Evolutionary conservation across 2,888 invertebrate genomes (phyloP).

Genomic region (Pachycephus smyrnensis): DNA sequence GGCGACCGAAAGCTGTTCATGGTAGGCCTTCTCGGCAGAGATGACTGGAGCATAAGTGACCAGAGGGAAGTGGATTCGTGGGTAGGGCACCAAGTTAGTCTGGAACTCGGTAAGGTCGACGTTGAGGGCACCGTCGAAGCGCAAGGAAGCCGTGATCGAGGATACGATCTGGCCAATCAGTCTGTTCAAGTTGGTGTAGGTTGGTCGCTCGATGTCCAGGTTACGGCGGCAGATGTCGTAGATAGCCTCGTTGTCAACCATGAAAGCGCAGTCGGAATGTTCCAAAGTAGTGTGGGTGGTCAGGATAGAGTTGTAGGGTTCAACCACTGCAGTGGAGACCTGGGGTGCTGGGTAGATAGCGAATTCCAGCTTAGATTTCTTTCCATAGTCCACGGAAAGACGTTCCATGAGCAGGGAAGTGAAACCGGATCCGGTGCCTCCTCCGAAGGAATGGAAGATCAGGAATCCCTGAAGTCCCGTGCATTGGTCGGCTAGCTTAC

Average conservation of each 20-base stretch:
- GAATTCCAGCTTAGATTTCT: constrained; percentile 96
- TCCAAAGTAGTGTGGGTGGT: constrained; percentile 96
- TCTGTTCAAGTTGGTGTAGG: constrained; percentile 96
- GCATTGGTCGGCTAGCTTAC: constrained; percentile 91
- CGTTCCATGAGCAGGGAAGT: constrained; percentile 96
- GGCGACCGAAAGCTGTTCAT: constrained; percentile 90
- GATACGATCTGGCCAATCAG: constrained; percentile 96
- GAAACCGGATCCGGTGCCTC: constrained; percentile 95
- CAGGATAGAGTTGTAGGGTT: constrained; percentile 97
- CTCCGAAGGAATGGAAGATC: constrained; percentile 96
- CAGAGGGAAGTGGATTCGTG: constrained; percentile 95
- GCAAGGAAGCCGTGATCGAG: constrained; percentile 91
- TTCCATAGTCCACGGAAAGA: constrained; percentile 95
- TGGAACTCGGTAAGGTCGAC: constrained; percentile 96
- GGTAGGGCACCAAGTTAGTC: constrained; percentile 95
- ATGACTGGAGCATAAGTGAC: constrained; percentile 93
- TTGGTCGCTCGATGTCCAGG: constrained; percentile 94
- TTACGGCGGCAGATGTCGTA: constrained; percentile 95
- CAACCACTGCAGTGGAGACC: constrained; percentile 92
- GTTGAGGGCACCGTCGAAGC: constrained; percentile 94
- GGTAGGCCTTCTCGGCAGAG: constrained; percentile 94
- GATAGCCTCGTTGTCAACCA: constrained; percentile 92
- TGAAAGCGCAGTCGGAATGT: constrained; percentile 96
- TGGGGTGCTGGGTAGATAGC: constrained; percentile 97
- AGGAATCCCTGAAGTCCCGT: constrained; percentile 93